A percentile compares a stretch with the other conserved stretches of the same genome.
phyloP scores from a whole-genome alignment of 2,113 vertebrate genomes.

The Cryptotis parvus region DNA sequence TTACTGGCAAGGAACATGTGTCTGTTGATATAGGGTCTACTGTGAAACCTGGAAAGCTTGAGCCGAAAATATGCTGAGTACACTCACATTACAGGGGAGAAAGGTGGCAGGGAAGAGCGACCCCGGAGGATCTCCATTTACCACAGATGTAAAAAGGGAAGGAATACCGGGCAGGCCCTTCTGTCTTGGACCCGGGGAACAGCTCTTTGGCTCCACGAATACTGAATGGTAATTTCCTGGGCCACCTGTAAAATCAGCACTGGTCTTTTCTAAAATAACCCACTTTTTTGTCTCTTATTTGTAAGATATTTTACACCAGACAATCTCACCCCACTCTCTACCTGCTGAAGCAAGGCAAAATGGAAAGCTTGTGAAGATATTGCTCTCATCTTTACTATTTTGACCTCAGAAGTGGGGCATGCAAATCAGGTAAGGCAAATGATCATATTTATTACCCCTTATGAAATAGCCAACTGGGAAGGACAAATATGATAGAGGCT shows the following conservation, averaged over 20 bases:
- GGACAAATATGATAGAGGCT: constrained; percentile 73
- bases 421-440: not conserved
- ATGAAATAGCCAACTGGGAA: constrained; percentile 68
- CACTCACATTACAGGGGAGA: not conserved
- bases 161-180: not conserved
- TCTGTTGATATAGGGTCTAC: not conserved
- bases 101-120: not conserved
- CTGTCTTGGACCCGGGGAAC: not conserved
- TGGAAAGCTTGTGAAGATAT: not conserved
- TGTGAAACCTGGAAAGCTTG: not conserved
- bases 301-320: not conserved
- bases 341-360: constrained; percentile 3
- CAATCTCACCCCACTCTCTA: not conserved
- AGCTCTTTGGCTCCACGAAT: not conserved
- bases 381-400: constrained; percentile 20
- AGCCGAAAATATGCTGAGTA: not conserved
- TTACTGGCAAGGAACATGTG: not conserved
- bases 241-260: not conserved
- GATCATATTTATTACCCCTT: constrained; percentile 68
- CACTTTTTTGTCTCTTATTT: constrained; percentile 12
- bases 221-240: not conserved
- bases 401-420: constrained; percentile 59
- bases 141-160: not conserved
- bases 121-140: not conserved
- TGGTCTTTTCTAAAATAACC: not conserved